A percentile compares a stretch with the other conserved stretches of the same genome.
phyloP scores from a whole-genome alignment of 2,888 invertebrate species.

The Adela reaumurella region DNA sequence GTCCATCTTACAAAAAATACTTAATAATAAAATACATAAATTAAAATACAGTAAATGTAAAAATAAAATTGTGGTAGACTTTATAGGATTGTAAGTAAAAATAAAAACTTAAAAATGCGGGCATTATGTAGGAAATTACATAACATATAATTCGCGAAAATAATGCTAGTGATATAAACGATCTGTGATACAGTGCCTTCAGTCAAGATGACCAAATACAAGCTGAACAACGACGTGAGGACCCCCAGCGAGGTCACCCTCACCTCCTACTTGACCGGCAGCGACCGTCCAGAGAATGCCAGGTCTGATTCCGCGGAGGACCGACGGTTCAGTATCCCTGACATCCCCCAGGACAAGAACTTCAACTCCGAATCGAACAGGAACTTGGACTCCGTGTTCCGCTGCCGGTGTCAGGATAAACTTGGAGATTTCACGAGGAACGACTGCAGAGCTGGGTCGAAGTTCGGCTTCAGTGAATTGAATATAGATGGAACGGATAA shows the following conservation, averaged over 20 bases:
- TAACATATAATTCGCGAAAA: too few species aligned
- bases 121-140: too few species aligned
- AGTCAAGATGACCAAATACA: constrained; percentile 58
- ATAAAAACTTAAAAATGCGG: too few species aligned
- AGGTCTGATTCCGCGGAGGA: too few species aligned
- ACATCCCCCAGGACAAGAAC: constrained; percentile 24
- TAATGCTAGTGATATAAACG: too few species aligned
- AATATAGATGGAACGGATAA: constrained; percentile 34
- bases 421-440: constrained; percentile 15
- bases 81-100: too few species aligned
- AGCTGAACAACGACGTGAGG: constrained; percentile 40
- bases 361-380: constrained; percentile 25
- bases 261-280: constrained; percentile 42
- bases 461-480: constrained; percentile 40
- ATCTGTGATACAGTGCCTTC: too few species aligned
- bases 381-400: constrained; percentile 21
- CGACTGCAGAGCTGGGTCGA: constrained; percentile 15
- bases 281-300: constrained; percentile 18
- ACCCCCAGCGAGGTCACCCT: constrained; percentile 41
- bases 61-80: too few species aligned
- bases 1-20: too few species aligned
- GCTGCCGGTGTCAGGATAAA: constrained; percentile 23
- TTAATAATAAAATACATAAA: too few species aligned
- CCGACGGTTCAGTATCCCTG: constrained; percentile 22
- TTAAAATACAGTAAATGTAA: too few species aligned